A percentile compares a stretch with the other conserved stretches of the same genome.
Conservation (phyloP, 2,113 vertebrate species). For the Protobothrops mucrosquamatus region DNA sequence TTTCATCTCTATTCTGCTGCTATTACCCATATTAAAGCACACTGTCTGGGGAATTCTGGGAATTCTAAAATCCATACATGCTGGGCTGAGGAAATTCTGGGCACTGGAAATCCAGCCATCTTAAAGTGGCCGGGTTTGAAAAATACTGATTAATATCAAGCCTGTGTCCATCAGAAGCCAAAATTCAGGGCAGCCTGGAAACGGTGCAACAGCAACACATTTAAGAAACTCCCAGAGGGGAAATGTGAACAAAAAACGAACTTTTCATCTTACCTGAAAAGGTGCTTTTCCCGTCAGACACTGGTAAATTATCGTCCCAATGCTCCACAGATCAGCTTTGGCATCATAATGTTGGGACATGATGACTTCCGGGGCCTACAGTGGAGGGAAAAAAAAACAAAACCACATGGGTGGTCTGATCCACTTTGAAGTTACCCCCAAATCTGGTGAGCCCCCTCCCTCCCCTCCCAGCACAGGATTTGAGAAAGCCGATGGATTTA, state of each 20-base stretch:
- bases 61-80: no score
- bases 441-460: background rate
- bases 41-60: no score
- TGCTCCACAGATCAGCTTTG: slow-evolving; percentile 98
- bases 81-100: no score
- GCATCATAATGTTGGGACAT: slow-evolving; percentile 97
- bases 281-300: slow-evolving; percentile 95
- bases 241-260: background rate
- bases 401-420: background rate
- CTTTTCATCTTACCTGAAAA: slow-evolving; percentile 81
- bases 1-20: no score
- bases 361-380: slow-evolving; percentile 94
- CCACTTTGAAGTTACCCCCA: background rate
- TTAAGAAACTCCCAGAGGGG: background rate
- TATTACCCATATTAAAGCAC: no score
- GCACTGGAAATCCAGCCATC: no score
- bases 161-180: no score
- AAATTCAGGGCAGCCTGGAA: no score
- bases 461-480: background rate
- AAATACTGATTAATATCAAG: no score
- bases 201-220: background rate
- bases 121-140: no score
- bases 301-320: slow-evolving; percentile 95
- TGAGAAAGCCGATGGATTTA: background rate
- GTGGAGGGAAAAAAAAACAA: background rate